Evolutionary conservation across 1,140 invertebrate species (phyloP).

Genomic region (Drusus annulatus): DNA sequence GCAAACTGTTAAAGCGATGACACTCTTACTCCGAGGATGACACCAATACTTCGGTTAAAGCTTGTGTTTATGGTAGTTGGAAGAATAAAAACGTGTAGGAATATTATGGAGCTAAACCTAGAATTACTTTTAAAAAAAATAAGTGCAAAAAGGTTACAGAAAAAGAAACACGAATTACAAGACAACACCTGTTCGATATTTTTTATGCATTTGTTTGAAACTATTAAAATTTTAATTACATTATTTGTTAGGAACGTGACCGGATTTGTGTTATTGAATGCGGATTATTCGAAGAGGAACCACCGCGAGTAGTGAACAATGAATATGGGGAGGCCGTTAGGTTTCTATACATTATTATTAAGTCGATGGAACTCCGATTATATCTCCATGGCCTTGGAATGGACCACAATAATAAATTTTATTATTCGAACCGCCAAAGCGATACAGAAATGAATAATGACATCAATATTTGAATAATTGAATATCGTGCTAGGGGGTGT

Average conservation of each 20-base stretch:
- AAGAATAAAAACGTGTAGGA: too few relatives aligned
- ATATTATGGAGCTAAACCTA: too few relatives aligned
- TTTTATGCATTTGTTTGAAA: conserved; percentile 6
- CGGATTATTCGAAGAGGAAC: not conserved
- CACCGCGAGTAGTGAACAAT: not conserved
- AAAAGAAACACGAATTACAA: conserved; percentile 32
- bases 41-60: too few relatives aligned
- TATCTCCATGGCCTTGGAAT: conserved; percentile 1
- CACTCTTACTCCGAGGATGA: too few relatives aligned
- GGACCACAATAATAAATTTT: conserved; percentile 1
- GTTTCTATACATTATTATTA: not conserved
- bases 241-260: conserved; percentile 34
- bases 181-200: conserved; percentile 24
- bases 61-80: too few relatives aligned
- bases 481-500: too few relatives aligned
- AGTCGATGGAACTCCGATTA: not conserved
- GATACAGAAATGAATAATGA: conserved; percentile 2
- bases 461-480: conserved; percentile 1
- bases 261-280: not conserved
- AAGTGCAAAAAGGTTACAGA: not conserved
- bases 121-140: too few relatives aligned
- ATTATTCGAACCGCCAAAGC: not conserved
- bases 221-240: not conserved
- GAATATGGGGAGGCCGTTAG: not conserved
- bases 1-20: too few relatives aligned